Evolutionary conservation across 35 echinoderm and acorn worm species (phyloP), one percentile per base, ranked within the genome.

Genomic region (Acanthaster planci): DNA sequence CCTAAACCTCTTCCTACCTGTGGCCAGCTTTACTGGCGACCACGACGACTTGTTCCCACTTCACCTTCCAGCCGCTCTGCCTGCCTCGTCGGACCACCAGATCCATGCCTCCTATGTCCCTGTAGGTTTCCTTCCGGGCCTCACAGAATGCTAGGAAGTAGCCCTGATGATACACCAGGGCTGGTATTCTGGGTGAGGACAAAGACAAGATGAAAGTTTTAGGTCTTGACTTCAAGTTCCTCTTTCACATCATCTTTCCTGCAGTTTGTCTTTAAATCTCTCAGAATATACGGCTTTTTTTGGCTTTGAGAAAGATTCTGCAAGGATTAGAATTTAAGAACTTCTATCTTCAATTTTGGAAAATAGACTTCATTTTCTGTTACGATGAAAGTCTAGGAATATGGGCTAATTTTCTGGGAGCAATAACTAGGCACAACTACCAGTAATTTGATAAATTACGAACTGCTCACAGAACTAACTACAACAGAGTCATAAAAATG

Each of bases 81-180:
- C 77, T 60, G 9, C 95, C 95, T 53, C 95, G 83, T 16, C 95
- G 72, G 35, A 88, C 29, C 21, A 97, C 83, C 54, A 97, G 90
- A 53, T 97, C 92, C 78, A 97, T 97, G 19, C 86, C 80, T 21
- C 95, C 95, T 18, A 97, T 93, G 52, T 97, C 95, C 1, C 51
- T 52, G 23, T 31, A 26, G 7, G 95, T 93, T 60, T 93, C 95
- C 77, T 86, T 93, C 18, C 95, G 78, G 4, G 91, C 95, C 47
- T 97, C 95, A 79, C 91, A 97, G 82, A 97, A 97, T 23, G 95
- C 95, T 40, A 97, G 80, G 72, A 97, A 97, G 18, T 30, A 82
- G 39, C 72, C 91, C 52, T 97, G 87, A 78, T 97, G 87, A 78
- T 93, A 84, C 0, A 97, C 79, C 8, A 97, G 57, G 0, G 95